phyloP scores from a whole-genome alignment of 2,888 invertebrate genomes.

The Chrysina gloriosa region DNA sequence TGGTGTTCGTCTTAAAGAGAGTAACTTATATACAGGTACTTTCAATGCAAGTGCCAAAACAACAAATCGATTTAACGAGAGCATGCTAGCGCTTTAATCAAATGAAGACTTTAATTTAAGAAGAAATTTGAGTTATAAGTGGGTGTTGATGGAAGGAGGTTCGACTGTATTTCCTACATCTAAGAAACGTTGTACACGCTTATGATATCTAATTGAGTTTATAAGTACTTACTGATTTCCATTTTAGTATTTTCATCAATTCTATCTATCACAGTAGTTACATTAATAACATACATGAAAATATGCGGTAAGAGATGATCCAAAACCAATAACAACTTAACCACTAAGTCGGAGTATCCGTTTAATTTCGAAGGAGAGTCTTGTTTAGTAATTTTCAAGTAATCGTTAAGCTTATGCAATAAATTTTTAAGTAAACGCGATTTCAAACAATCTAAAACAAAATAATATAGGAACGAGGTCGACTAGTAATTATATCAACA shows the following conservation, averaged over 20 bases:
- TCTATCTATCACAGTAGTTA: conserved; percentile 57
- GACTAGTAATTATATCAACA: neutral
- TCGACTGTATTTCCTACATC: too few relatives aligned
- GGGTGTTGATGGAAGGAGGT: too few relatives aligned
- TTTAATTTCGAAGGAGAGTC: conserved; percentile 57
- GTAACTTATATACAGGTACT: too few relatives aligned
- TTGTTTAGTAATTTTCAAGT: conserved; percentile 55
- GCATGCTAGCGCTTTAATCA: too few relatives aligned
- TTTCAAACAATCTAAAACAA: conserved; percentile 66
- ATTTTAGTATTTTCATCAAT: conserved; percentile 60
- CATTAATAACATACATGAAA: conserved; percentile 60
- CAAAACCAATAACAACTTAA: conserved; percentile 58
- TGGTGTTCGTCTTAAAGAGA: too few relatives aligned
- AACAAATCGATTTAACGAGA: too few relatives aligned
- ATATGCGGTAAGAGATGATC: conserved; percentile 63
- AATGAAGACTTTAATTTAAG: too few relatives aligned
- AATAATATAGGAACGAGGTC: conserved; percentile 20
- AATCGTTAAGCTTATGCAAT: conserved; percentile 59
- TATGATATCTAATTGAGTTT: too few relatives aligned
- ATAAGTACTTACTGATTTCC: conserved; percentile 61
- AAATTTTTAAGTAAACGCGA: conserved; percentile 66
- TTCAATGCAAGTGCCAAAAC: too few relatives aligned
- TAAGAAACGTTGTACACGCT: too few relatives aligned
- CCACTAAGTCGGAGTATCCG: conserved; percentile 56
- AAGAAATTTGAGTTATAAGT: too few relatives aligned